Conservation (phyloP, 2,797 vertebrate species). For the Anguilla obscura region DNA sequence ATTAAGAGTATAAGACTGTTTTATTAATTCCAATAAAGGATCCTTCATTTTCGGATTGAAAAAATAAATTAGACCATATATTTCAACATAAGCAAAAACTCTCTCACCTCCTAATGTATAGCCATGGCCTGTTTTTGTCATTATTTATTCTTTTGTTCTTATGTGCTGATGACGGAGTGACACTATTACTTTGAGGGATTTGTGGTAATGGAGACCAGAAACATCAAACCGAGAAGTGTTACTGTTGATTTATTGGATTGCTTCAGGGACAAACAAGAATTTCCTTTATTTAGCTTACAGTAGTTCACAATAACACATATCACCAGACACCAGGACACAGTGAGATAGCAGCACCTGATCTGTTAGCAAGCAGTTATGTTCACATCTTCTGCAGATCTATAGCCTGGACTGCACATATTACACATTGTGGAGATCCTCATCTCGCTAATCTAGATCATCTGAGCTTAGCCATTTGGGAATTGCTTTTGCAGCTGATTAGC, state of each 20-base stretch:
- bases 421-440: neutral
- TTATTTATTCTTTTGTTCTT: neutral
- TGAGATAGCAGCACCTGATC: neutral
- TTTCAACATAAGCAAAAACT: neutral
- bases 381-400: neutral
- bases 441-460: slow-evolving; percentile 12
- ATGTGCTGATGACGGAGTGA: neutral
- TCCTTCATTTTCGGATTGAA: no score
- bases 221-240: neutral
- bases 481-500: neutral
- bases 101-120: neutral
- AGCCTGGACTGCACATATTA: neutral
- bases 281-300: neutral
- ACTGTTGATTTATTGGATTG: neutral
- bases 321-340: neutral
- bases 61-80: neutral
- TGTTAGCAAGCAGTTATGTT: neutral
- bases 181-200: neutral
- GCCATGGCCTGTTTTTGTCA: neutral
- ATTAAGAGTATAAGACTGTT: neutral
- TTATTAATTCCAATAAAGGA: no score
- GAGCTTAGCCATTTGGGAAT: slow-evolving; percentile 9
- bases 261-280: neutral
- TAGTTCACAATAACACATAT: neutral
- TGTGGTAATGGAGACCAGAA: neutral